phyloP scores from a whole-genome alignment of 1,140 invertebrate genomes.

The Heliconius congener region DNA sequence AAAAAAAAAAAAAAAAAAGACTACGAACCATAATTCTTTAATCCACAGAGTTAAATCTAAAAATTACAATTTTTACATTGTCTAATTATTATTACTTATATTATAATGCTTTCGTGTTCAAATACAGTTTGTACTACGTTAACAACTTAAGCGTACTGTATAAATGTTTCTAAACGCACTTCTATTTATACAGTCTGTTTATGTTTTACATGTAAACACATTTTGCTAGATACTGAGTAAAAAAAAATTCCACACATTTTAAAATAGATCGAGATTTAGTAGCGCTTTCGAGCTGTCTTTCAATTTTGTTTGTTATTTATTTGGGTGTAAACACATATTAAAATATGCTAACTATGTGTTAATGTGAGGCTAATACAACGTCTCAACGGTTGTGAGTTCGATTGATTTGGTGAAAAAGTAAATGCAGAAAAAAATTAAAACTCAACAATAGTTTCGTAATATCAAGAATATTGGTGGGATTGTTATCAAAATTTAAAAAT shows the following conservation, averaged over 20 bases:
- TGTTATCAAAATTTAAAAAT: too few relatives aligned
- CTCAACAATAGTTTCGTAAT: too few relatives aligned
- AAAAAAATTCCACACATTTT: slow-evolving; percentile 37
- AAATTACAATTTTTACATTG: background rate
- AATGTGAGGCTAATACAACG: background rate
- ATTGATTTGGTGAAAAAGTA: too few relatives aligned
- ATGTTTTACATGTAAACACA: slow-evolving; percentile 36
- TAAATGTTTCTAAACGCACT: slow-evolving; percentile 42
- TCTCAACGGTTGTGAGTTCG: background rate
- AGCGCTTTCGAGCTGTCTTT: background rate
- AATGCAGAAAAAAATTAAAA: too few relatives aligned
- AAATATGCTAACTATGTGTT: background rate
- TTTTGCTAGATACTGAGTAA: slow-evolving; percentile 31
- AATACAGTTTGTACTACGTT: slow-evolving; percentile 25
- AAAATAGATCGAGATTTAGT: slow-evolving; percentile 25
- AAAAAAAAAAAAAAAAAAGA: too few relatives aligned
- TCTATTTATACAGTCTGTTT: slow-evolving; percentile 46
- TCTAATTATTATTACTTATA: background rate
- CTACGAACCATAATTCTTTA: too few relatives aligned
- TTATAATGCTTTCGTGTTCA: background rate
- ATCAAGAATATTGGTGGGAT: too few relatives aligned
- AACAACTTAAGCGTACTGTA: slow-evolving; percentile 34
- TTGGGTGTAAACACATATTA: background rate
- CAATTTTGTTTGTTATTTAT: slow-evolving; percentile 7
- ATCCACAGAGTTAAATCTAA: too few relatives aligned